Evolutionary conservation across 2,888 invertebrate species (phyloP), one percentile per base, ranked within the genome.

Genomic region (Parnassius mnemosyne): DNA sequence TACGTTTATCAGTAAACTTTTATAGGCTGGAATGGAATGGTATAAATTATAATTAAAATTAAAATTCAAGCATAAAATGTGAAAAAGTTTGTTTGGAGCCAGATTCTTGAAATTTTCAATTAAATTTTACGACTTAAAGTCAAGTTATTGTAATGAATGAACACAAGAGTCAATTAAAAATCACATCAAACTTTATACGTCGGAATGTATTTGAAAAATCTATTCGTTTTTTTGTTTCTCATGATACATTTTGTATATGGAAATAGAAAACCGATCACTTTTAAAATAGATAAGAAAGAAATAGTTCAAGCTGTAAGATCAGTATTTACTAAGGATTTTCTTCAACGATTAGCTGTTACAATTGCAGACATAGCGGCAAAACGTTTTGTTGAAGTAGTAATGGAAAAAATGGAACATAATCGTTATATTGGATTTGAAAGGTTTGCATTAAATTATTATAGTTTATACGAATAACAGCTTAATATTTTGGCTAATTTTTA

Each of bases 301-400:
- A 67, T 84, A 9, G 58, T 75, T 10, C 65, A 76, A 11, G 72
- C 77, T 3, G 73, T 85, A 34, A 71, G 77, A 54, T 69, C 75
- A 1, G 66, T 80, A 0, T 65, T 79, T 1, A 72, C 75, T 0
- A 72, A 78, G 3, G 72, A 76, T 10, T 80, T 79, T 61, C 66
- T 82, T 0, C 70, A 71, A 53, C 60, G 68, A 13, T 61, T 83
- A 16, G 80, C 79, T 0, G 73, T 77, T 51, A 69, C 77, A 0
- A 78, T 83, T 43, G 80, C 80, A 0, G 58, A 70, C 9, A 78
- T 75, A 56, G 77, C 80, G 0, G 79, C 80, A 0, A 61, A 75
- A 41, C 71, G 74, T 62, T 76, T 80, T 20, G 65, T 82, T n/a
- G 64, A 68, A 3, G 76, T 76, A 68, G 72, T 81, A 43, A 73